phyloP scores from a whole-genome alignment of 2,797 vertebrate species.

The Myripristis jacobus region DNA sequence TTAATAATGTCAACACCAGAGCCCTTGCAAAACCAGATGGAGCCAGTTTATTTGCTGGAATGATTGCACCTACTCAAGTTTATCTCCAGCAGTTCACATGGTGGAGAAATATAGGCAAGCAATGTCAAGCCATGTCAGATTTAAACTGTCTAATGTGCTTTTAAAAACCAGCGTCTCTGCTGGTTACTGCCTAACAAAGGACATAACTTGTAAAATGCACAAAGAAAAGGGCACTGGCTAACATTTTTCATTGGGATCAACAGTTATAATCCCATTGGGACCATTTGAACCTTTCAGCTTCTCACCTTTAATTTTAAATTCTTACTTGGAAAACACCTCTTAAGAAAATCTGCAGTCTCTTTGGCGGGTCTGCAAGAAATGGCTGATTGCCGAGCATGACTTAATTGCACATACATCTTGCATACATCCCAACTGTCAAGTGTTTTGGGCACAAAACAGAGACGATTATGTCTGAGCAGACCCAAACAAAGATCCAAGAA shows the following conservation, averaged over 20 bases:
- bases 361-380: neutral
- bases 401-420: neutral
- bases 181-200: slow-evolving; percentile 48
- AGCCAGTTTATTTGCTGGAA: slow-evolving; percentile 75
- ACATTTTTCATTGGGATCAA: slow-evolving; percentile 6
- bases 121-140: slow-evolving; percentile 41
- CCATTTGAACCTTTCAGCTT: neutral
- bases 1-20: slow-evolving; percentile 78
- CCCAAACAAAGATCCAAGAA: neutral
- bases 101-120: slow-evolving; percentile 37
- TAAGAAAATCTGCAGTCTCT: no score
- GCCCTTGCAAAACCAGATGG: slow-evolving; percentile 71
- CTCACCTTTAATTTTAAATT: neutral
- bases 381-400: neutral
- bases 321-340: neutral
- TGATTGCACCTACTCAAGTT: slow-evolving; percentile 75
- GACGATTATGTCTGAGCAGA: neutral
- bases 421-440: neutral
- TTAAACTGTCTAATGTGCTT: slow-evolving; percentile 56
- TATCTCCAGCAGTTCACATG: slow-evolving; percentile 63
- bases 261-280: neutral
- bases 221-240: slow-evolving; percentile 10
- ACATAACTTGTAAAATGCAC: slow-evolving; percentile 18
- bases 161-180: slow-evolving; percentile 37
- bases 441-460: neutral